Percentiles rank a stretch among this genome's conserved stretches.
Evolutionary conservation across 1,140 invertebrate species (phyloP).

Genomic region (Teleogryllus occipitalis): DNA sequence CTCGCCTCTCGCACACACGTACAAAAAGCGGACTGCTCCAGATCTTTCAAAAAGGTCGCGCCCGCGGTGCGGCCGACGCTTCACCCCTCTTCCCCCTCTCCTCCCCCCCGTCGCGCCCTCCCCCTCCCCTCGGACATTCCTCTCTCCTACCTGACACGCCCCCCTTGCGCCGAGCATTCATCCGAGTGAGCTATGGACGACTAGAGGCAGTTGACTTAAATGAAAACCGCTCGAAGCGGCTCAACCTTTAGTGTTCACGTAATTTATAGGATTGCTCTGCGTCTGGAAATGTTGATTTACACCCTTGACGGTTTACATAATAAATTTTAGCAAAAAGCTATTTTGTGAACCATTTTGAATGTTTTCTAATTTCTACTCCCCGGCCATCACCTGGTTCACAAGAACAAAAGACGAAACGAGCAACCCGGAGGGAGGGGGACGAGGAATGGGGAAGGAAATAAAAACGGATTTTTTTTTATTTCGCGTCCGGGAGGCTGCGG

Average conservation of each 20-base stretch:
- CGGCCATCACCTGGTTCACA: not conserved
- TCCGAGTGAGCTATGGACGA: not conserved
- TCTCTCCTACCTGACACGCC: not conserved
- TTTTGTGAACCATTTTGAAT: not conserved
- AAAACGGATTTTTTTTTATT: not conserved
- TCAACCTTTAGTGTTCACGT: not conserved
- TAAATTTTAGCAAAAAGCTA: not conserved
- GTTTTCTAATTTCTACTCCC: not conserved
- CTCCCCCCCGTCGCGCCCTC: too few species aligned
- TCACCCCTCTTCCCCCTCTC: not conserved
- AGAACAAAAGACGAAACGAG: not conserved
- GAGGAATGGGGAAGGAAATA: not conserved
- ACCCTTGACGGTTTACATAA: not conserved
- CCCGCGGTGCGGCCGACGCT: too few species aligned
- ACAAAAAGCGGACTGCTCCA: not conserved
- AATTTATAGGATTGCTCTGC: not conserved
- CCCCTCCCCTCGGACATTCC: not conserved
- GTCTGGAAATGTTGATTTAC: not conserved
- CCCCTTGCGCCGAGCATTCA: not conserved
- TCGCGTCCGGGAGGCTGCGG: not conserved
- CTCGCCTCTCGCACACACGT: not conserved
- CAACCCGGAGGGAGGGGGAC: not conserved
- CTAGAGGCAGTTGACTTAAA: constrained; percentile 4
- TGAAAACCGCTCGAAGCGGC: not conserved
- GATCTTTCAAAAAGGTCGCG: constrained; percentile 3